Percentiles rank a stretch among this genome's conserved stretches.
These are phyloP conservation scores for Falco concolor DNA, from an alignment of 2,797 vertebrate species.

Conservation along the genomic window DNA sequence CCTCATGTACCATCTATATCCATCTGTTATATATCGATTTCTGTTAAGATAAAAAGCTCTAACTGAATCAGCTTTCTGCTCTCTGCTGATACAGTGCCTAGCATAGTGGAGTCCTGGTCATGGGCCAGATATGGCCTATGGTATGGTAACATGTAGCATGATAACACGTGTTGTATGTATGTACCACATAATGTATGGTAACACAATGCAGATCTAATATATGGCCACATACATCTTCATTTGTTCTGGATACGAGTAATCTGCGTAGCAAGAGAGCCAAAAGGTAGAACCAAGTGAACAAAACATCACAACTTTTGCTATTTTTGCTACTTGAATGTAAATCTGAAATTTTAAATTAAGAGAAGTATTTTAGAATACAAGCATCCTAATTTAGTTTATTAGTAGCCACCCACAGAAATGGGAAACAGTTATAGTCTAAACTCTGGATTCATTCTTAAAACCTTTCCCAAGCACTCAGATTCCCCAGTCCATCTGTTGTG, in stretches of 20 bases:
- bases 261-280: not conserved
- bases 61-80: not conserved
- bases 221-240: rapidly evolving
- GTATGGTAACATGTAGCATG: not conserved
- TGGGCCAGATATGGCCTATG: not conserved
- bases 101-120: not conserved
- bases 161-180: rapidly evolving
- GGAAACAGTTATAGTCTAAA: not conserved
- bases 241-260: not conserved
- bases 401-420: not conserved
- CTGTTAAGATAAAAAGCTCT: not conserved
- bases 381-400: not conserved
- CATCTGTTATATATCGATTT: not conserved
- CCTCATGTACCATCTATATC: not conserved
- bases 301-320: not conserved
- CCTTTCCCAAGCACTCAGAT: not conserved
- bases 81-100: not conserved
- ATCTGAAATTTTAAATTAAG: not conserved
- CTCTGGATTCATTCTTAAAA: not conserved
- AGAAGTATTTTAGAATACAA: not conserved
- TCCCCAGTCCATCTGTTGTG: not conserved
- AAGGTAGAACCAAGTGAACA: not conserved
- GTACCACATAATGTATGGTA: not conserved
- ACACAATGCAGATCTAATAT: not conserved
- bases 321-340: not conserved